Evolutionary conservation across 2,888 invertebrate species (phyloP), one percentile per base, ranked within the genome.

Genomic region (Caradrina kadenii): DNA sequence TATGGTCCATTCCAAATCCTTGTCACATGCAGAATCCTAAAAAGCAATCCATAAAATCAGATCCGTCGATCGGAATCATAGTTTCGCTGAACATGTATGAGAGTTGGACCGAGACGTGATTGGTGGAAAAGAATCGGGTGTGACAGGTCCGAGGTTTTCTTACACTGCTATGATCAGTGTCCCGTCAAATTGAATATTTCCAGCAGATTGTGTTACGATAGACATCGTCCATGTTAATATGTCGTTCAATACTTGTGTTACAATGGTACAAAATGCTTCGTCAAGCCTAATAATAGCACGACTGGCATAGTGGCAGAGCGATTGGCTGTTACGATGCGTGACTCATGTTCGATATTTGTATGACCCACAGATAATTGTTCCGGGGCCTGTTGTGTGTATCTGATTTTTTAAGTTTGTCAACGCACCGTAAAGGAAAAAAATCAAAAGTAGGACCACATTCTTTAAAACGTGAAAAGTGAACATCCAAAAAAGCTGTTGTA

Each of bases 171-270:
- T 92, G 91, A 92, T 91, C 93, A 93, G 91, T 91, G 92, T 92
- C 86, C 92, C 91, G 90, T 89, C 91, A 91, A 93, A 93, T 93
- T 93, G 90, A 92, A 92, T 92, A 91, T 91, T 89, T 86, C 83
- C 85, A 86, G 83, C 77, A 85, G 81, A 82, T 85, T 88, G 79
- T 86, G 87, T 86, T 82, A 69, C 55, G 63, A 67, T 78, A 76
- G 73, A 74, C 67, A 69, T 50, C 58, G 69, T 50, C 74, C 68
- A 68, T 77, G 66, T 78, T 74, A 67, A 50, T 62, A 67, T 58
- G 59, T 63, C 26, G 50, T 61, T 63, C 54, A 17, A 52, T 70
- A 55, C 26, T 42, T 53, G 21, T 55, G 60, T 66, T 53, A 13
- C 11, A 39, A 11, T 11, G 39, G 10, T 11, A 39, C 49, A 58